Percentiles rank a stretch among this genome's conserved stretches.
These are phyloP conservation scores for Bathynomus jamesi DNA, from an alignment of 1,140 invertebrate genomes.

Conservation along the genomic window DNA sequence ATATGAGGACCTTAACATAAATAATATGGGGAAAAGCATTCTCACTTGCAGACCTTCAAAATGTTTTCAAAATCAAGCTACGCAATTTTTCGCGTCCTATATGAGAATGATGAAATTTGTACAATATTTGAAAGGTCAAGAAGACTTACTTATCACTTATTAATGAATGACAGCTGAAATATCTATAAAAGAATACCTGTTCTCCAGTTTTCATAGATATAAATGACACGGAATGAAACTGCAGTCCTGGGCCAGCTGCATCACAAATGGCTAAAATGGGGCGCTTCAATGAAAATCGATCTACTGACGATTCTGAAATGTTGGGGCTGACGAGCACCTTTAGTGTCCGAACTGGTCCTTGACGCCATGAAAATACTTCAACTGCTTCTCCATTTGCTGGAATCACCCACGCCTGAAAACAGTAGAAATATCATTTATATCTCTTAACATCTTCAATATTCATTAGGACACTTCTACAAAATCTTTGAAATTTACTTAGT, in stretches of 20 bases:
- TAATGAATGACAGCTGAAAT: too few relatives aligned
- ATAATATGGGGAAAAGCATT: too few relatives aligned
- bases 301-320: constrained; percentile 44
- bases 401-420: constrained; percentile 61
- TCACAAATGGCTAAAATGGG: constrained; percentile 84
- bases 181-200: too few relatives aligned
- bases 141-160: too few relatives aligned
- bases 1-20: too few relatives aligned
- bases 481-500: too few relatives aligned
- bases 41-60: too few relatives aligned
- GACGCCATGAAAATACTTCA: constrained; percentile 81
- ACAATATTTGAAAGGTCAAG: too few relatives aligned
- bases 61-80: too few relatives aligned
- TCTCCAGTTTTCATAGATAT: constrained; percentile 82
- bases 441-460: too few relatives aligned
- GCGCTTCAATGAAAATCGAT: constrained; percentile 63
- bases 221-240: constrained; percentile 80
- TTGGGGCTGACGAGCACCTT: constrained; percentile 72
- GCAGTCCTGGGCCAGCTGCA: constrained; percentile 58
- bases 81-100: too few relatives aligned
- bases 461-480: not conserved
- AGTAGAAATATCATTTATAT: not conserved
- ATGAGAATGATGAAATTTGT: too few relatives aligned
- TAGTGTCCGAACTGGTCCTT: constrained; percentile 72
- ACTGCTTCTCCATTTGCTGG: constrained; percentile 78